Evolutionary conservation across 2,888 invertebrate species (phyloP), one percentile per base, ranked within the genome.

Genomic region (Drosophila mimica): DNA sequence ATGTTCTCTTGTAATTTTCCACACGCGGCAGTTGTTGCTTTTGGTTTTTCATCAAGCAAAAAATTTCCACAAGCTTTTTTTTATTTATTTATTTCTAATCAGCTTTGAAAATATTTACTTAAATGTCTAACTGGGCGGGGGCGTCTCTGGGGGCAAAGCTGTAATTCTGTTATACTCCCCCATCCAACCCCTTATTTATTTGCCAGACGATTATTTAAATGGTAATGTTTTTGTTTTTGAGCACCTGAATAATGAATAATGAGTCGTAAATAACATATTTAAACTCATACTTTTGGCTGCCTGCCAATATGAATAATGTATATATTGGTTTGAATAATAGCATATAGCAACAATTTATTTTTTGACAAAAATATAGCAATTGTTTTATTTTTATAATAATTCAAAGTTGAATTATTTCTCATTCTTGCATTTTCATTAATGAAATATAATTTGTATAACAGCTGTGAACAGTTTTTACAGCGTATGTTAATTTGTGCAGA

Each of bases 51-150:
- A 77, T 64, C 69, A 73, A 63, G 46, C 43, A 51, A 85, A 62
- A 75, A 70, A 72, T 80, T 81, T 76, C 83, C 76, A 81, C 76
- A 83, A 65, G 69, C 69, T 69, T 77, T 84, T 77, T 36, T 54
- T 28, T 54, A 11, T 46, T 15, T 46, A 4, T 25, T 46, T 46
- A 4, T 40, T 64, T 78, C 43, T 53, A 80, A 83, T 80, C 71
- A 56, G 25, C 57, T 73, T 79, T 82, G 58, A 34, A 53, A 66
- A 60, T 68, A 61, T 78, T 51, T 68, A 11, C 43, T 46, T 51
- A 28, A 15, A 4, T 15, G 15, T 4, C 25, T 13, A 20, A 15
- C 8, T 46, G 25, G 8, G 15, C 7, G 46, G 25, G 46, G 46
- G 46, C 25, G 25, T 46, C 20, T 46, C 20, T 15, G 4, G 8